These are phyloP conservation scores for Plodia interpunctella DNA, from an alignment of 1,140 invertebrate genomes.

Conservation along the genomic window DNA sequence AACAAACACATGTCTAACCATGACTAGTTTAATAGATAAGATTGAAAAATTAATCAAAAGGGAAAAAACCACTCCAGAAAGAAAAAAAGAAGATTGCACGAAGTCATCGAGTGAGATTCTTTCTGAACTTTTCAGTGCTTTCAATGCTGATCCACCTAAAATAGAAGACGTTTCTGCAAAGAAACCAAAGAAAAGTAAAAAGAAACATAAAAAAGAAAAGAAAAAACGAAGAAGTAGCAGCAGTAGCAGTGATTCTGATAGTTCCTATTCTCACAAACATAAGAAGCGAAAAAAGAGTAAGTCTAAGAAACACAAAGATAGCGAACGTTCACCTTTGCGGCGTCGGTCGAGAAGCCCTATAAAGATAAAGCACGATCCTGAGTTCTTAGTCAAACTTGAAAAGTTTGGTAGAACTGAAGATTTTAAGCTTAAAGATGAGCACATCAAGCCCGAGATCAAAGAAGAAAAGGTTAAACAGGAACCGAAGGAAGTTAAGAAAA, in stretches of 20 bases:
- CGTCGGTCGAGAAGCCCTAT: slow-evolving; percentile 32
- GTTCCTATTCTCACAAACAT: slow-evolving; percentile 54
- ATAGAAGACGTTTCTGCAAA: slow-evolving; percentile 57
- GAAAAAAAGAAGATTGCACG: slow-evolving; percentile 65
- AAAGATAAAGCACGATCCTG: slow-evolving; percentile 67
- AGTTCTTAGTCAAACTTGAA: slow-evolving; percentile 52
- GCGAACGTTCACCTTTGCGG: slow-evolving; percentile 65
- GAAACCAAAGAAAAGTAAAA: slow-evolving; percentile 61
- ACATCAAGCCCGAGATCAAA: slow-evolving; percentile 72
- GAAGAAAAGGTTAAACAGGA: slow-evolving; percentile 57
- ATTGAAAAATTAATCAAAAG: slow-evolving; percentile 65
- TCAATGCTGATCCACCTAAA: slow-evolving; percentile 80
- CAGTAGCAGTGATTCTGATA: slow-evolving; percentile 47
- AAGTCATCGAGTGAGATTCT: slow-evolving; percentile 89
- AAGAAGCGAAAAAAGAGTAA: slow-evolving; percentile 79
- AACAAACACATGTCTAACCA: slow-evolving; percentile 17
- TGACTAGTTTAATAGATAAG: slow-evolving; percentile 64
- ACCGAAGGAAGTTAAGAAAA: slow-evolving; percentile 32
- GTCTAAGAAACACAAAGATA: slow-evolving; percentile 76
- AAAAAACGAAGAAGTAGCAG: slow-evolving; percentile 55
- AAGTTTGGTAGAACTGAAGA: slow-evolving; percentile 74
- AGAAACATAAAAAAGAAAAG: slow-evolving; percentile 68
- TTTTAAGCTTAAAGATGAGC: slow-evolving; percentile 63
- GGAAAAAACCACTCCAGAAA: slow-evolving; percentile 61
- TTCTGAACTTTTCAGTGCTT: slow-evolving; percentile 86